Conservation (phyloP, 2,113 vertebrate species). For the Petrocephalus microphthalmus region DNA sequence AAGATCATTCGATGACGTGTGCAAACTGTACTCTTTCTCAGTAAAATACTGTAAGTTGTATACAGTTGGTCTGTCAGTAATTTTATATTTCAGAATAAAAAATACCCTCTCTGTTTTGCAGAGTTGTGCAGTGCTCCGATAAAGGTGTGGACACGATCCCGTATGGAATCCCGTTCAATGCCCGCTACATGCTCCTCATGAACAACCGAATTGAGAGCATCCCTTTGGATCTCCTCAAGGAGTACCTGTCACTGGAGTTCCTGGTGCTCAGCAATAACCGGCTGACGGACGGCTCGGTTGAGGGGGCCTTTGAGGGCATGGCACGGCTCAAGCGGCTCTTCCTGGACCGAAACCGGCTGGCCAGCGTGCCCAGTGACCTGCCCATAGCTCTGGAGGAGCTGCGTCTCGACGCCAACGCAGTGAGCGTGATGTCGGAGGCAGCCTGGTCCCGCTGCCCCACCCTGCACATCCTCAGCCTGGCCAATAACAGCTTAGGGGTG, state of each 20-base stretch:
- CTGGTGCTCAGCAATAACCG: conserved; percentile 54
- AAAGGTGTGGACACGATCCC: conserved; percentile 50
- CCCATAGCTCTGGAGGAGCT: conserved; percentile 47
- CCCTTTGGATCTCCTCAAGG: conserved; percentile 47
- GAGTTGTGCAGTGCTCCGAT: conserved; percentile 60
- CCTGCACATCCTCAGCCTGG: conserved; percentile 48
- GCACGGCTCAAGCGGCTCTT: conserved; percentile 44
- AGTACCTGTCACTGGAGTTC: conserved; percentile 53
- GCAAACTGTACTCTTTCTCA: neutral
- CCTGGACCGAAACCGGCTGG: conserved; percentile 40
- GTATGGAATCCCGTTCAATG: conserved; percentile 54
- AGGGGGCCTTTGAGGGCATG: conserved; percentile 47
- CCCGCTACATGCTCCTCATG: conserved; percentile 56
- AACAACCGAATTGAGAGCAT: conserved; percentile 54
- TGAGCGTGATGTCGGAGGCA: conserved; percentile 41
- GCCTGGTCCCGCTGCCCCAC: conserved; percentile 36
- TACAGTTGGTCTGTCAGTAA: neutral
- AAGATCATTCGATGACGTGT: neutral
- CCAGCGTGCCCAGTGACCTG: conserved; percentile 42
- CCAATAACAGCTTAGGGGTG: conserved; percentile 50
- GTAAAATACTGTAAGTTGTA: neutral
- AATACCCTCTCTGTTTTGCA: conserved; percentile 37
- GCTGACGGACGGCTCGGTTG: conserved; percentile 42
- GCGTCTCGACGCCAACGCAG: conserved; percentile 43
- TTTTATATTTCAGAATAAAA: neutral